Conservation (phyloP, 2,888 invertebrate genomes). For the Poecilobothrus nobilitatus region DNA sequence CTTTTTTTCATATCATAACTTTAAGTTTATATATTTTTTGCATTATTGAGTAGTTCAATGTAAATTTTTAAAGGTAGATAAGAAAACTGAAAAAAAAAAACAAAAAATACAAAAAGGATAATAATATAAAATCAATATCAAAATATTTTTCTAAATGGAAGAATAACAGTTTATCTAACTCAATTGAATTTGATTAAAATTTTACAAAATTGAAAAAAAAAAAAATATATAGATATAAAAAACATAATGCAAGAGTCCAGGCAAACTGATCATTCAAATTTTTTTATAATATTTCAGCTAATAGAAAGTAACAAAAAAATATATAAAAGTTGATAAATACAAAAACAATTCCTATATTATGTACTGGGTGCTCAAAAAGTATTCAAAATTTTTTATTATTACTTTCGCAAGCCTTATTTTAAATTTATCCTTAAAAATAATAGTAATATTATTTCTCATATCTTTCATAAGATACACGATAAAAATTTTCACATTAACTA, state of each 20-base stretch:
- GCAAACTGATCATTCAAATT: no score
- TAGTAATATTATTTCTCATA: no score
- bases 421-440: no score
- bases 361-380: no score
- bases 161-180: neutral
- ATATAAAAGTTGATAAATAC: no score
- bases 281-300: no score
- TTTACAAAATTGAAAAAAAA: neutral
- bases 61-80: neutral
- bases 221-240: neutral
- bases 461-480: no score
- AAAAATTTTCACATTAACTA: no score
- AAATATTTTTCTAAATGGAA: neutral
- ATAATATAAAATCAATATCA: neutral
- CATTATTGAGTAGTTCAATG: neutral
- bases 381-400: no score
- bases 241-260: neutral
- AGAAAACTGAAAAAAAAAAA: neutral
- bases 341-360: no score
- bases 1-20: neutral
- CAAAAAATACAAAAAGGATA: neutral
- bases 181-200: neutral
- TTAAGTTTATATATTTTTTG: neutral
- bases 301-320: no score
- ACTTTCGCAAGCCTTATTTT: no score